Percentiles rank a stretch among this genome's conserved stretches.
Evolutionary conservation across 2,113 vertebrate species (phyloP).

Genomic region (Charadrius vociferus): DNA sequence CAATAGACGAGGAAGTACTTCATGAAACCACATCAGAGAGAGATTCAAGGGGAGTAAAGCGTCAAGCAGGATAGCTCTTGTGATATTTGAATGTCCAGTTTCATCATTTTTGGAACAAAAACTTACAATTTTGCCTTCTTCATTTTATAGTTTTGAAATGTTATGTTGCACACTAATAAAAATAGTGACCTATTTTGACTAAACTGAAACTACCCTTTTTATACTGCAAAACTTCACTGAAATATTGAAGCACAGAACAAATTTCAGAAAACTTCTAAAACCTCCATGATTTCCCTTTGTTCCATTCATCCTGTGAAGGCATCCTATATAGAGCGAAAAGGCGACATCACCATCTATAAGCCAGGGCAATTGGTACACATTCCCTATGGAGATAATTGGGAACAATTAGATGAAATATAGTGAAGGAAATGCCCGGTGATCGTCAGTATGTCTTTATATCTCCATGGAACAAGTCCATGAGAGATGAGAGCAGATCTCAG

Average conservation of each 20-base stretch:
- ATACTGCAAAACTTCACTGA: background rate
- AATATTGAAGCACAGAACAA: background rate
- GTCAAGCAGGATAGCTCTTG: background rate
- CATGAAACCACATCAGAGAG: background rate
- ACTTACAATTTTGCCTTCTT: background rate
- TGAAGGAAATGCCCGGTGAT: background rate
- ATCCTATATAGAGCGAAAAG: background rate
- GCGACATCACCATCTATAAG: background rate
- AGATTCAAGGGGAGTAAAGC: background rate
- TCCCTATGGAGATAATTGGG: background rate
- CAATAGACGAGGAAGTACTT: background rate
- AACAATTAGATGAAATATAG: background rate
- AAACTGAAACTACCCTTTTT: background rate
- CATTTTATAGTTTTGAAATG: background rate
- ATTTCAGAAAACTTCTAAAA: background rate
- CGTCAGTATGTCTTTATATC: background rate
- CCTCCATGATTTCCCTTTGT: background rate
- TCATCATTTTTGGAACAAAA: background rate
- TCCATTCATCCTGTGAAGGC: background rate
- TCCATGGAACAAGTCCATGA: background rate
- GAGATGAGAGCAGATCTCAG: background rate
- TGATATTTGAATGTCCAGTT: background rate
- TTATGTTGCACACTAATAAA: background rate
- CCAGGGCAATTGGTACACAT: background rate
- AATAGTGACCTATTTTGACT: background rate